phyloP scores from a whole-genome alignment of 2,797 vertebrate genomes.

The Sylvilagus floridanus region DNA sequence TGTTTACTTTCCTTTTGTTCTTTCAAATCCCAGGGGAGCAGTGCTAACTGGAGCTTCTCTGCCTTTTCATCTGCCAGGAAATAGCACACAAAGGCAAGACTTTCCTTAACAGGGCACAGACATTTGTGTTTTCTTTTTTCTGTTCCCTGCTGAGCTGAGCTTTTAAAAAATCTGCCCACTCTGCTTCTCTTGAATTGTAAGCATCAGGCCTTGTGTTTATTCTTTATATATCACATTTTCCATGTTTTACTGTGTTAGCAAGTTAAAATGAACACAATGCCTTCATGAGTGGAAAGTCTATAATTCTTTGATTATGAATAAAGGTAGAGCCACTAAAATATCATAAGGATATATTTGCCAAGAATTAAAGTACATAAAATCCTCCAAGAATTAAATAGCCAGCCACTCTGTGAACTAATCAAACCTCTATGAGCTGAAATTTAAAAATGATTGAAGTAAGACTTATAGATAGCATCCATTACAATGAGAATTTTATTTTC shows the following conservation, averaged over 20 bases:
- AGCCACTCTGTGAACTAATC: background rate
- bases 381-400: background rate
- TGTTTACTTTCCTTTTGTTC: constrained; percentile 74
- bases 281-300: background rate
- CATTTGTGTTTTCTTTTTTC: constrained; percentile 37
- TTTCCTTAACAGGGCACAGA: background rate
- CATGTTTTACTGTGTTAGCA: constrained; percentile 9
- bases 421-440: background rate
- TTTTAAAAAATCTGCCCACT: constrained; percentile 55
- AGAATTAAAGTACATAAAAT: constrained; percentile 29
- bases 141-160: constrained; percentile 51
- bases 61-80: constrained; percentile 68
- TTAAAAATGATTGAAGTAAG: constrained; percentile 43
- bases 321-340: constrained; percentile 34
- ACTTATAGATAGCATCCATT: background rate
- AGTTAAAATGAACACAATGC: constrained; percentile 47
- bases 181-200: constrained; percentile 46
- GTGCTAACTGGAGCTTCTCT: background rate
- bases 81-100: constrained; percentile 48
- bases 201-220: background rate
- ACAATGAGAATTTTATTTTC: constrained; percentile 20
- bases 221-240: constrained; percentile 2
- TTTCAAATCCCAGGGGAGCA: constrained; percentile 27
- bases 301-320: constrained; percentile 20
- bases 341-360: background rate